A percentile compares a stretch with the other conserved stretches of the same genome.
Evolutionary conservation across 2,113 vertebrate genomes (phyloP).

Genomic region (Neopipo cinnamomea): DNA sequence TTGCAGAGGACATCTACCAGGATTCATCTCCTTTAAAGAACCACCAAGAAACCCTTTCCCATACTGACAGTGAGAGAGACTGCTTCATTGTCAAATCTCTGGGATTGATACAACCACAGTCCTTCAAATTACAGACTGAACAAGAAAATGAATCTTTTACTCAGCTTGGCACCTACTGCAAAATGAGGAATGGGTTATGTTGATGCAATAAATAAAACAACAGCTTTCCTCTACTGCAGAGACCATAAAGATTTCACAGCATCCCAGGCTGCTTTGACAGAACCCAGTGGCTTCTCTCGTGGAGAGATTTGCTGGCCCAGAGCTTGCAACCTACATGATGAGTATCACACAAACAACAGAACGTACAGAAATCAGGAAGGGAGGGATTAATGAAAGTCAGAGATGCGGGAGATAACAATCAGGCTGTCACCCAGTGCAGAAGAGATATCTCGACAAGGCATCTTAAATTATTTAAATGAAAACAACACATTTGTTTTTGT

Average conservation of each 20-base stretch:
- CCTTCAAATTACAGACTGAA: not conserved
- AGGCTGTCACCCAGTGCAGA: not conserved
- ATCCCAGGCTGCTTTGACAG: not conserved
- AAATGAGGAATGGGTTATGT: not conserved
- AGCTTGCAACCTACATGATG: not conserved
- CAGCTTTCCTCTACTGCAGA: not conserved
- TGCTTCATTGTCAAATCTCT: not conserved
- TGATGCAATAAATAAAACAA: not conserved
- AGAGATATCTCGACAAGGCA: slow-evolving; percentile 26
- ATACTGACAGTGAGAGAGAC: not conserved
- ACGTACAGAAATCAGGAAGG: slow-evolving; percentile 39
- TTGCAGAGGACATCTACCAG: not conserved
- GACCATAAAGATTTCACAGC: not conserved
- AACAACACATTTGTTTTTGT: slow-evolving; percentile 16
- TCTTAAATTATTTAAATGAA: slow-evolving; percentile 42
- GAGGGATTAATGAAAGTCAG: slow-evolving; percentile 57
- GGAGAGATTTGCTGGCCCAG: not conserved
- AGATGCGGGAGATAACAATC: slow-evolving; percentile 30
- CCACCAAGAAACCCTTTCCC: not conserved
- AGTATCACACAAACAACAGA: not conserved
- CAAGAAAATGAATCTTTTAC: not conserved
- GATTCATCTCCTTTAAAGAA: not conserved
- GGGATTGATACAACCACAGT: not conserved
- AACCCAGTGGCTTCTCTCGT: not conserved
- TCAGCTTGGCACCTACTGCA: not conserved